A percentile compares a stretch with the other conserved stretches of the same genome.
phyloP scores from a whole-genome alignment of 2,888 invertebrate genomes.

The Venusia cambrica region DNA sequence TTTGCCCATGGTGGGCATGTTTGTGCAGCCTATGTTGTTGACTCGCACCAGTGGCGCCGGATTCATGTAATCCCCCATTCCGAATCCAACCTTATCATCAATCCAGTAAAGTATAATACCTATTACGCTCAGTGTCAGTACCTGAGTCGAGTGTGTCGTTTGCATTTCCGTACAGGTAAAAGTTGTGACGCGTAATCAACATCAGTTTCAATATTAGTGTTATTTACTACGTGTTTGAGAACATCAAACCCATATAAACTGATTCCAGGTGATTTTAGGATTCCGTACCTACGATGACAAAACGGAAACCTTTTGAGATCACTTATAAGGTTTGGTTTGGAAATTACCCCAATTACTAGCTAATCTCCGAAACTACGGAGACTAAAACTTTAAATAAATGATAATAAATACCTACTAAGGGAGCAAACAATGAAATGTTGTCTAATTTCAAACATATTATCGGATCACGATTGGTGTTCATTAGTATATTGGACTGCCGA shows the following conservation, averaged over 20 bases:
- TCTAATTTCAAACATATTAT: too few species aligned
- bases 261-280: too few species aligned
- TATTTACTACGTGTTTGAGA: conserved; percentile 16
- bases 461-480: too few species aligned
- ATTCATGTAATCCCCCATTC: conserved; percentile 33
- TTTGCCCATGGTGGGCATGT: conserved; percentile 63
- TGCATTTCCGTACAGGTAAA: conserved; percentile 40
- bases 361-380: too few species aligned
- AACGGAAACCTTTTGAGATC: too few species aligned
- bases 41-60: conserved; percentile 45
- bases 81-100: conserved; percentile 45
- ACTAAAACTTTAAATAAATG: too few species aligned
- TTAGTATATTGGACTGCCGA: too few species aligned
- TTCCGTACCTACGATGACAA: too few species aligned
- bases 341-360: too few species aligned
- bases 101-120: conserved; percentile 32
- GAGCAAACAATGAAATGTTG: too few species aligned
- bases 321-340: too few species aligned
- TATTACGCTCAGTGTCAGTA: conserved; percentile 25
- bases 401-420: too few species aligned
- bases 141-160: conserved; percentile 31
- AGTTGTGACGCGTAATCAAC: conserved; percentile 33
- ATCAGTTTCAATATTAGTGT: conserved; percentile 23
- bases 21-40: conserved; percentile 53
- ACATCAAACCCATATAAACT: conserved; percentile 18